phyloP scores from a whole-genome alignment of 1,140 invertebrate species.

The Pararge aegeria region DNA sequence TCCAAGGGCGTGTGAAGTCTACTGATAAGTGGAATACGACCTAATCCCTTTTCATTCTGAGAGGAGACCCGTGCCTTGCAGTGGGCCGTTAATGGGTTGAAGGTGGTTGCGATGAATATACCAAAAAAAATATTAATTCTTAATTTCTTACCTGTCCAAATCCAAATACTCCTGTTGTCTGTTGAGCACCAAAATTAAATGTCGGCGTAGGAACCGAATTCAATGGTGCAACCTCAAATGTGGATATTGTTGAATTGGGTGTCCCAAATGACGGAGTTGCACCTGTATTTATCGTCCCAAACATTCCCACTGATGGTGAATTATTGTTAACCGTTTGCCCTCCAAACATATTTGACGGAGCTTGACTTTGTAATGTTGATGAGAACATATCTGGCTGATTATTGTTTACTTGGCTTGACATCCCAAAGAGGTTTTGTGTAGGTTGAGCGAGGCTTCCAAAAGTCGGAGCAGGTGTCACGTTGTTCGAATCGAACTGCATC shows the following conservation, averaged over 20 bases:
- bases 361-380: conserved; percentile 29
- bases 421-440: conserved; percentile 45
- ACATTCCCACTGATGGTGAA: conserved; percentile 39
- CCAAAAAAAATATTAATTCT: not conserved
- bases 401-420: conserved; percentile 35
- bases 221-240: conserved; percentile 39
- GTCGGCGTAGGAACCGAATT: conserved; percentile 37
- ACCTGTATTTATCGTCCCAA: conserved; percentile 38
- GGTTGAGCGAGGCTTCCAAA: conserved; percentile 39
- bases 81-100: too few relatives aligned
- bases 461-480: conserved; percentile 9
- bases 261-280: conserved; percentile 43
- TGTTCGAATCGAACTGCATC: conserved; percentile 28
- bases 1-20: too few relatives aligned
- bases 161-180: conserved; percentile 42
- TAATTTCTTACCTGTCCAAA: conserved; percentile 56
- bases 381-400: conserved; percentile 41
- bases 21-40: too few relatives aligned
- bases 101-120: too few relatives aligned
- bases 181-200: conserved; percentile 48
- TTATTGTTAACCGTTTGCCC: conserved; percentile 33
- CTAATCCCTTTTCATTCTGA: too few relatives aligned
- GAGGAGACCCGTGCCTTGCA: too few relatives aligned
- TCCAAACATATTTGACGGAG: conserved; percentile 46
- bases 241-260: conserved; percentile 31